Evolutionary conservation across 1,140 invertebrate genomes (phyloP), one percentile per base, ranked within the genome.

Genomic region (Plectrocnemia conspersa): DNA sequence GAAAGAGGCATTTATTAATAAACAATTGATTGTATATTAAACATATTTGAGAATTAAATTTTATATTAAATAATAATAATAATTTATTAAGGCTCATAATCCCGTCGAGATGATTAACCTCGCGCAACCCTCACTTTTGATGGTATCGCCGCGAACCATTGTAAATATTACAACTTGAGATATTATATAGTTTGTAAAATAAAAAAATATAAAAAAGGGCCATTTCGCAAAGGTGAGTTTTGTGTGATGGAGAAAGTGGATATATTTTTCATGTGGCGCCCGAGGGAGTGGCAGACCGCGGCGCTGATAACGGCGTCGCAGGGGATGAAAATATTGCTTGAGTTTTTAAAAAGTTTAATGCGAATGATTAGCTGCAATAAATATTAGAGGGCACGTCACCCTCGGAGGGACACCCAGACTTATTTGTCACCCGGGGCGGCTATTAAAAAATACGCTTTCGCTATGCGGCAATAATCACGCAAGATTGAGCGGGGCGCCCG

Each of bases 281-380:
- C 50, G 50, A 33, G 50, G 50, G 50, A 52, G 50, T 27, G 27
- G 50, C 36, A 27, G 35, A 42, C 38, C 50, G 40, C n/a, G 22
- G 23, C 2, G 38, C 50, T n/a, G 50, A 41, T 41, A 41, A 41
- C 24, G 36, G 49, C 49, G 35, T 40, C 49, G 35, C 35, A 10
- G 49, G 27, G 42, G 45, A 40, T 41, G 45, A 22, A 56, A 49
- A 49, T 48, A 49, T 48, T 47, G 45, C 44, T 29, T 35, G 53
- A 48, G 44, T 55, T 57, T 61, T 54, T 42, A 61, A 61, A 58
- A 61, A 61, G 59, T 61, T 61, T 61, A 61, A 61, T 56, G 52
- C 55, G 52, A 61, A 57, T 61, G 59, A 61, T 61, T 61, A 61
- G 55, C 55, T 55, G 59, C 55, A 57, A 61, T 61, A 61, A 61